phyloP scores from a whole-genome alignment of 2,113 vertebrate genomes.

The Pteronura brasiliensis region DNA sequence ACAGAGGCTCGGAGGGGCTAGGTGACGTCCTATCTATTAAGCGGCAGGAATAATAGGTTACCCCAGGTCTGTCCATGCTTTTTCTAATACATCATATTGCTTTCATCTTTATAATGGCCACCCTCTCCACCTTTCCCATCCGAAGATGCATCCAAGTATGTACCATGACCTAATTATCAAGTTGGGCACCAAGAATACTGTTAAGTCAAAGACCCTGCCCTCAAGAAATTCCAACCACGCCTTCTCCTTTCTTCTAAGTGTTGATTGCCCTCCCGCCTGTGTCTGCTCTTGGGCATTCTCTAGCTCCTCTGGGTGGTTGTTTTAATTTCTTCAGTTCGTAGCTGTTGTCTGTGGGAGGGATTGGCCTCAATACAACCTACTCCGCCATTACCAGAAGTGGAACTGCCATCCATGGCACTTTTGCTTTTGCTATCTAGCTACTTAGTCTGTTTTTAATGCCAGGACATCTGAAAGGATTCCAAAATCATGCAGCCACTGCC shows the following conservation, averaged over 20 bases:
- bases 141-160: background rate
- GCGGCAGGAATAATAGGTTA: background rate
- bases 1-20: background rate
- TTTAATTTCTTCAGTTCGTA: conserved; percentile 3
- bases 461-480: background rate
- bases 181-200: background rate
- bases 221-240: background rate
- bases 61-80: background rate
- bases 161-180: background rate
- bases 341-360: background rate
- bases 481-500: background rate
- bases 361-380: background rate
- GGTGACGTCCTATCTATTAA: background rate
- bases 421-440: background rate
- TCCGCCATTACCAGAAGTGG: background rate
- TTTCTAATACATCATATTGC: background rate
- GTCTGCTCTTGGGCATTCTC: background rate
- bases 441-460: background rate
- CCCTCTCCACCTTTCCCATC: background rate
- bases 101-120: background rate
- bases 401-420: background rate
- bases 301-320: background rate
- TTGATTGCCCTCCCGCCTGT: background rate
- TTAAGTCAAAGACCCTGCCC: background rate
- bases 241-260: background rate